Evolutionary conservation across 2,797 vertebrate genomes (phyloP).

Genomic region (Myripristis murdjan): DNA sequence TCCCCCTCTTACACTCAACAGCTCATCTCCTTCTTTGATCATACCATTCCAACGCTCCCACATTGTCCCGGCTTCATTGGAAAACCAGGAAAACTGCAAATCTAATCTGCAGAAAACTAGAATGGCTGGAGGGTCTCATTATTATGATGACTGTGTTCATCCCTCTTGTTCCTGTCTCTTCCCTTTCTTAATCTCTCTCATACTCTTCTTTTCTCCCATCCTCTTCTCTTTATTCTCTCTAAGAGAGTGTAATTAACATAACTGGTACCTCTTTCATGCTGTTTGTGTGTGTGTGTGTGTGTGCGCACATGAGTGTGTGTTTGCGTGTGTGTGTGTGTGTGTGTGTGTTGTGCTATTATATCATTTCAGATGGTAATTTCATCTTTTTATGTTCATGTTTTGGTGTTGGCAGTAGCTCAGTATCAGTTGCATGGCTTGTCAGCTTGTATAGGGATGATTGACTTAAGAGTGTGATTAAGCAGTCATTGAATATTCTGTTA

Average conservation of each 20-base stretch:
- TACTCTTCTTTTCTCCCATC: background rate
- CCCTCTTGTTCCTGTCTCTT: conserved; percentile 38
- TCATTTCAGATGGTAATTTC: conserved; percentile 73
- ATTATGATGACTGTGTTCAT: conserved; percentile 60
- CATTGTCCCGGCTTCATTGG: conserved; percentile 27
- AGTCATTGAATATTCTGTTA: conserved; percentile 33
- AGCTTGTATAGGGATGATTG: conserved; percentile 61
- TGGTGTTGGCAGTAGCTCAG: conserved; percentile 58
- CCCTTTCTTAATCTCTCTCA: conserved; percentile 41
- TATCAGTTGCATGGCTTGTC: conserved; percentile 64
- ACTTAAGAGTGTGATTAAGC: conserved; percentile 49
- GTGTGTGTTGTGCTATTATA: conserved; percentile 60
- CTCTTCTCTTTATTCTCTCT: conserved; percentile 60
- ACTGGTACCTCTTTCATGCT: conserved; percentile 65
- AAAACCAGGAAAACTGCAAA: conserved; percentile 48
- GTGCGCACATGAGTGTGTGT: too few species aligned
- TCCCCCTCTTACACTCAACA: conserved; percentile 23
- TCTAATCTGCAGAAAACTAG: conserved; percentile 48
- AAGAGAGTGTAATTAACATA: conserved; percentile 73
- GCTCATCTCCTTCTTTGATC: conserved; percentile 62
- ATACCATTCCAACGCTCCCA: conserved; percentile 27
- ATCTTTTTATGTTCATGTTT: conserved; percentile 48
- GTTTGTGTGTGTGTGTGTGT: too few species aligned
- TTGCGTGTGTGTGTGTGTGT: conserved; percentile 30
- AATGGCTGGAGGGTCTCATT: conserved; percentile 64